These are phyloP conservation scores for Etheostoma spectabile DNA, from an alignment of 2,113 vertebrate species.

Conservation along the genomic window DNA sequence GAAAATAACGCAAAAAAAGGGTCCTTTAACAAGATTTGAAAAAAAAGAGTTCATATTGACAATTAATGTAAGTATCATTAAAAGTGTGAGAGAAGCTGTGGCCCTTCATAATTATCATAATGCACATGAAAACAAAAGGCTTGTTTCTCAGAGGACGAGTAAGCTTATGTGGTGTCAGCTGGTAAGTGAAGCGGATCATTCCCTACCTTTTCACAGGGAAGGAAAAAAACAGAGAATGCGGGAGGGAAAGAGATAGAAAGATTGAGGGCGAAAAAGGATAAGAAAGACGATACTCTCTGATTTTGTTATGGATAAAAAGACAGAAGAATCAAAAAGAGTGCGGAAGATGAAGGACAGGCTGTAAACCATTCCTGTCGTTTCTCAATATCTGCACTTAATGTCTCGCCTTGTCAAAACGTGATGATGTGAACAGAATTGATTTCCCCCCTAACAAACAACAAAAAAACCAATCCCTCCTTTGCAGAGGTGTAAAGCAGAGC, in stretches of 20 bases:
- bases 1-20: background rate
- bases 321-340: slow-evolving; percentile 56
- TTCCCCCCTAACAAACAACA: slow-evolving; percentile 80
- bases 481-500: slow-evolving; percentile 81
- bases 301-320: slow-evolving; percentile 62
- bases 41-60: slow-evolving; percentile 39
- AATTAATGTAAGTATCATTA: slow-evolving; percentile 69
- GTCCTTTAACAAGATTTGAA: slow-evolving; percentile 27
- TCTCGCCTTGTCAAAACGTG: slow-evolving; percentile 82
- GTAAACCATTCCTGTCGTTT: slow-evolving; percentile 80
- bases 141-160: slow-evolving; percentile 75
- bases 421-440: slow-evolving; percentile 84
- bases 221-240: slow-evolving; percentile 23
- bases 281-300: slow-evolving; percentile 72
- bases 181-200: slow-evolving; percentile 81
- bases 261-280: slow-evolving; percentile 44
- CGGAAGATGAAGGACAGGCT: slow-evolving; percentile 74
- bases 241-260: slow-evolving; percentile 38
- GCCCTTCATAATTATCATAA: slow-evolving; percentile 82
- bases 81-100: slow-evolving; percentile 71
- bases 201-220: slow-evolving; percentile 72
- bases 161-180: slow-evolving; percentile 81
- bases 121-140: slow-evolving; percentile 82
- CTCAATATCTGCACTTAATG: slow-evolving; percentile 84
- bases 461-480: slow-evolving; percentile 83